phyloP scores from a whole-genome alignment of 2,888 invertebrate species.

The Archips xylosteana region DNA sequence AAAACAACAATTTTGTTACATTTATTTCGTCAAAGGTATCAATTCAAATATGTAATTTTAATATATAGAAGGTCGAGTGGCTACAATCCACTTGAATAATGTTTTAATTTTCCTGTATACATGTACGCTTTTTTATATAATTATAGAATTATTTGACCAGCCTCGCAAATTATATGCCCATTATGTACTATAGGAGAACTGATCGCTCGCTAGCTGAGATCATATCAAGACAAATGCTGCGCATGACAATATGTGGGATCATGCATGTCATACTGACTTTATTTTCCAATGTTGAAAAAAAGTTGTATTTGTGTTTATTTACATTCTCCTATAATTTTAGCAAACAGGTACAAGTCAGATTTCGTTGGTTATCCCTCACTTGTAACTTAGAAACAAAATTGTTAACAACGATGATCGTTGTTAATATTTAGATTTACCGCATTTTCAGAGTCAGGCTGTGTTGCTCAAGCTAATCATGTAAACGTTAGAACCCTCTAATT shows the following conservation, averaged over 20 bases:
- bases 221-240: too few relatives aligned
- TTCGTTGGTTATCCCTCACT: not conserved
- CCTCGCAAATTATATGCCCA: not conserved
- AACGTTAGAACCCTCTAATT: not conserved
- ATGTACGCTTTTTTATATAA: not conserved
- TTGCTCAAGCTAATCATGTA: slow-evolving; percentile 19
- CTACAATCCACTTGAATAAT: slow-evolving; percentile 21
- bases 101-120: slow-evolving; percentile 3
- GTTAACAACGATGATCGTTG: slow-evolving; percentile 16
- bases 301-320: slow-evolving; percentile 6
- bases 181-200: not conserved
- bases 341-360: not conserved
- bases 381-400: slow-evolving; percentile 1
- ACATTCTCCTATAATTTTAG: not conserved
- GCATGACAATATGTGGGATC: too few relatives aligned
- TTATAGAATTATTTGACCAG: slow-evolving; percentile 9
- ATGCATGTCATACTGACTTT: too few relatives aligned
- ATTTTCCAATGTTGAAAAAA: too few relatives aligned
- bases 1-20: slow-evolving; percentile 21
- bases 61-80: slow-evolving; percentile 24
- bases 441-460: slow-evolving; percentile 16
- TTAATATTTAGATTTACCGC: slow-evolving; percentile 16
- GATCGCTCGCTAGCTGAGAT: not conserved
- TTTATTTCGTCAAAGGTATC: slow-evolving; percentile 28
- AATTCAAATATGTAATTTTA: slow-evolving; percentile 19